Percentiles rank a stretch among this genome's conserved stretches.
Evolutionary conservation across 1,140 invertebrate species (phyloP).

Genomic region (Daktulosphaira vitifoliae): DNA sequence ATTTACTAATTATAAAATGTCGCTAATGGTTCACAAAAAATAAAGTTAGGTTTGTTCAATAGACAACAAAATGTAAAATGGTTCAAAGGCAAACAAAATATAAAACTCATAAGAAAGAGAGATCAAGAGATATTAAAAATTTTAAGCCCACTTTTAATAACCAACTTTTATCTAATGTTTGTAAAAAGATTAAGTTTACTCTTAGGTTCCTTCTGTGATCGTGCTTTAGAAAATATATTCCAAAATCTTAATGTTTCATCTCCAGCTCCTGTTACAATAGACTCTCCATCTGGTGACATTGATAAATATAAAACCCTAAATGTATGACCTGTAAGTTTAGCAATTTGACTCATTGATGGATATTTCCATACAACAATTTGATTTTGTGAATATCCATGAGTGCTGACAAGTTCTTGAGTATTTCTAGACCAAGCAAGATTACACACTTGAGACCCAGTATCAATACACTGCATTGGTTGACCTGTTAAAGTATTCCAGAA

Average conservation of each 20-base stretch:
- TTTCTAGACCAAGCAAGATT: constrained; percentile 99
- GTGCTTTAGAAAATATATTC: constrained; percentile 98
- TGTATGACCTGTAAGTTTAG: constrained; percentile 96
- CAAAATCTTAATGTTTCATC: constrained; percentile 98
- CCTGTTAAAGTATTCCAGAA: constrained; percentile 99
- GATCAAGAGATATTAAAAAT: constrained; percentile 23
- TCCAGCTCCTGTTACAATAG: constrained; percentile 97
- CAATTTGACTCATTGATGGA: constrained; percentile 86
- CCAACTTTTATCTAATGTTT: constrained; percentile 27
- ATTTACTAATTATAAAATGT: neutral
- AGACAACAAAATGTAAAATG: constrained; percentile 22
- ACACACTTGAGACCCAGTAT: constrained; percentile 88
- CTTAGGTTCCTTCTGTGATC: constrained; percentile 49
- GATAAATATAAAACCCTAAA: constrained; percentile 95
- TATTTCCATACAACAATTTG: constrained; percentile 99
- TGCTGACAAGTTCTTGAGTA: constrained; percentile 90
- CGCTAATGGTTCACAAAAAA: constrained; percentile 12
- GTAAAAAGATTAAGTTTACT: constrained; percentile 34
- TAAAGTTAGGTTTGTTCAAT: constrained; percentile 30
- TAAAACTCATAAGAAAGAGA: constrained; percentile 32
- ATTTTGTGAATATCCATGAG: constrained; percentile 99
- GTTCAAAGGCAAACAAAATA: constrained; percentile 27
- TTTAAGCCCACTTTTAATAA: constrained; percentile 10
- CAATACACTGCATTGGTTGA: constrained; percentile 96
- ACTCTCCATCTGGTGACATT: constrained; percentile 96